Conservation (phyloP, 2,797 vertebrate genomes). For the Prionace glauca region DNA sequence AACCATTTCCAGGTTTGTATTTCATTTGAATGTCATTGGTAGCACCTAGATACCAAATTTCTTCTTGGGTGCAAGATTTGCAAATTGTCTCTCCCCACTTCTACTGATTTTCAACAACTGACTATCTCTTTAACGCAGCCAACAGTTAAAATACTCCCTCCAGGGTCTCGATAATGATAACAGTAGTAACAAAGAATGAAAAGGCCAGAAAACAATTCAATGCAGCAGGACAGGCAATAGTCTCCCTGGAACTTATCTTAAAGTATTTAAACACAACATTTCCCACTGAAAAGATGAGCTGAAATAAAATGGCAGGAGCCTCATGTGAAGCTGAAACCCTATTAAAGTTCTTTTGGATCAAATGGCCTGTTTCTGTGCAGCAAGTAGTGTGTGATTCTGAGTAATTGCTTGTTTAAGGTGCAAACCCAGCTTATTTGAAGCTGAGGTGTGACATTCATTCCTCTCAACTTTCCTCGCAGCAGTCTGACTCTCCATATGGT, state of each 20-base stretch:
- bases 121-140: background rate
- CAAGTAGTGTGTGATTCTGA: background rate
- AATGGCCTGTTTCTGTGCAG: background rate
- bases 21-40: background rate
- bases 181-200: background rate
- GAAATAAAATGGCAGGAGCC: background rate
- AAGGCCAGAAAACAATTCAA: background rate
- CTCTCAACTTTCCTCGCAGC: background rate
- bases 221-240: background rate
- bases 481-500: background rate
- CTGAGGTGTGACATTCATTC: background rate
- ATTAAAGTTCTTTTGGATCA: background rate
- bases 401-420: conserved; percentile 6
- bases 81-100: background rate
- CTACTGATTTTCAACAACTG: background rate
- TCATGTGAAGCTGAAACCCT: background rate
- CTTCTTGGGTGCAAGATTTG: background rate
- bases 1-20: background rate
- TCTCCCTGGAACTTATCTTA: background rate
- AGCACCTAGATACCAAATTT: background rate
- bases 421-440: background rate
- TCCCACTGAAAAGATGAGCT: background rate
- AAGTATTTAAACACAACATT: background rate
- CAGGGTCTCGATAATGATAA: background rate
- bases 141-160: background rate